Conservation (phyloP, 2,797 vertebrate species). For the Protonibea diacanthus region DNA sequence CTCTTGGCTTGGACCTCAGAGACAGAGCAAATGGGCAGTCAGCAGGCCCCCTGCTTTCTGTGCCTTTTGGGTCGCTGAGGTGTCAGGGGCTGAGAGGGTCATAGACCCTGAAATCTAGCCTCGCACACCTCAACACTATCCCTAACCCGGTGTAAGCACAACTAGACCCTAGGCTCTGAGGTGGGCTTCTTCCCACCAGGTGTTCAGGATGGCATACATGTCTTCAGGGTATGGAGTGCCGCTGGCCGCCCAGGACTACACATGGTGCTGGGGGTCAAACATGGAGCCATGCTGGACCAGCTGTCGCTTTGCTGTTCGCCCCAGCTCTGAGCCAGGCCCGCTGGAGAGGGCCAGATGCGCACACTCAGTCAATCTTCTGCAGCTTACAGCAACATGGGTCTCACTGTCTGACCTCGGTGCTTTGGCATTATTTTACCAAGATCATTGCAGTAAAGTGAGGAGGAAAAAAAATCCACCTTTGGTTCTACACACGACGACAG, state of each 20-base stretch:
- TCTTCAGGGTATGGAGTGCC: slow-evolving; percentile 81
- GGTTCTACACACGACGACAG: slow-evolving; percentile 31
- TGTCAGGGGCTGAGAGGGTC: slow-evolving; percentile 79
- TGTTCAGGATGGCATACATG: slow-evolving; percentile 80
- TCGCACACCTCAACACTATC: slow-evolving; percentile 61
- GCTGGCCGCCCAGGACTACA: slow-evolving; percentile 78
- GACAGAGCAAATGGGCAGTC: slow-evolving; percentile 78
- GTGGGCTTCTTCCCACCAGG: slow-evolving; percentile 83
- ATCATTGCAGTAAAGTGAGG: slow-evolving; percentile 55
- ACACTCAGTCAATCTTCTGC: slow-evolving; percentile 70
- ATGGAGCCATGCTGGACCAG: slow-evolving; percentile 87
- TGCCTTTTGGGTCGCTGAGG: slow-evolving; percentile 76
- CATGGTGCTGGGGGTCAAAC: slow-evolving; percentile 86
- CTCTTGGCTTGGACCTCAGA: slow-evolving; percentile 71
- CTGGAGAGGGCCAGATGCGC: slow-evolving; percentile 84
- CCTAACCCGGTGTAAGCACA: slow-evolving; percentile 71
- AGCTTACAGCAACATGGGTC: slow-evolving; percentile 56
- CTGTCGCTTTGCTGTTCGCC: slow-evolving; percentile 85
- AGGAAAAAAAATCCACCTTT: slow-evolving; percentile 26
- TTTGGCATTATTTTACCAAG: slow-evolving; percentile 57
- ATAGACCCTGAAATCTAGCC: slow-evolving; percentile 68
- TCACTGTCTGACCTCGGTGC: slow-evolving; percentile 67
- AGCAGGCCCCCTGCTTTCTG: slow-evolving; percentile 77
- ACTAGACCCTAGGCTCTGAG: slow-evolving; percentile 79
- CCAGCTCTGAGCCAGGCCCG: slow-evolving; percentile 73